These are phyloP conservation scores for Calephelis nemesis DNA, from an alignment of 1,140 invertebrate genomes.

Conservation along the genomic window DNA sequence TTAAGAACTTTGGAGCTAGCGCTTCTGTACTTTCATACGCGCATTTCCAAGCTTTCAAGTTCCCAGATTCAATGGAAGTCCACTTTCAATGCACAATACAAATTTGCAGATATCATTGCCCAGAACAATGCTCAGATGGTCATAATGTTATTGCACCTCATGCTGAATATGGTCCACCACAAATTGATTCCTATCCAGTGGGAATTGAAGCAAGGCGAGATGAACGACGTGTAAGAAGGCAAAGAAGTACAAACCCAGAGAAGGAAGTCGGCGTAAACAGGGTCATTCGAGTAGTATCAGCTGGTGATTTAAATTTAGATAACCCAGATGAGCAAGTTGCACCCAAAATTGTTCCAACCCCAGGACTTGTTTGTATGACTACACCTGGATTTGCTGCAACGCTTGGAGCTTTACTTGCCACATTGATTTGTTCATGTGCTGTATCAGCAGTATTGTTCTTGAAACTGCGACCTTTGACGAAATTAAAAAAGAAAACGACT, in stretches of 20 bases:
- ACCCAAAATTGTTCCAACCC: slow-evolving; percentile 85
- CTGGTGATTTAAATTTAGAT: slow-evolving; percentile 89
- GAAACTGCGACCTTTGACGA: slow-evolving; percentile 84
- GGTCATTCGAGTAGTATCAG: slow-evolving; percentile 91
- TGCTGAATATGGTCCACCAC: slow-evolving; percentile 85
- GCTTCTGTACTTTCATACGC: slow-evolving; percentile 95
- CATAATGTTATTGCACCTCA: slow-evolving; percentile 79
- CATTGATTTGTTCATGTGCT: slow-evolving; percentile 90
- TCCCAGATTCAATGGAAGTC: slow-evolving; percentile 97
- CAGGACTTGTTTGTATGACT: slow-evolving; percentile 93
- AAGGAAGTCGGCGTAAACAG: slow-evolving; percentile 91
- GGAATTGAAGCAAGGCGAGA: slow-evolving; percentile 85
- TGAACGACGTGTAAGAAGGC: slow-evolving; percentile 85
- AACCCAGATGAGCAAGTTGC: slow-evolving; percentile 82
- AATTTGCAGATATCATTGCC: slow-evolving; percentile 95
- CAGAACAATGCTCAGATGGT: slow-evolving; percentile 90
- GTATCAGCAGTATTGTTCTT: slow-evolving; percentile 91
- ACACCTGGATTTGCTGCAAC: slow-evolving; percentile 93
- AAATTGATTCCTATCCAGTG: slow-evolving; percentile 83
- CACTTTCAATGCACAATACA: slow-evolving; percentile 98
- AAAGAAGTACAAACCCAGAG: slow-evolving; percentile 81
- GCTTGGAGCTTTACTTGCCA: slow-evolving; percentile 87
- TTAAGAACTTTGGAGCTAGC: slow-evolving; percentile 96
- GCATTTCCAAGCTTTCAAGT: slow-evolving; percentile 97
- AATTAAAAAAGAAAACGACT: slow-evolving; percentile 79